A percentile compares a stretch with the other conserved stretches of the same genome.
Evolutionary conservation across 2,888 invertebrate species (phyloP).

Genomic region (Cetonia aurata): DNA sequence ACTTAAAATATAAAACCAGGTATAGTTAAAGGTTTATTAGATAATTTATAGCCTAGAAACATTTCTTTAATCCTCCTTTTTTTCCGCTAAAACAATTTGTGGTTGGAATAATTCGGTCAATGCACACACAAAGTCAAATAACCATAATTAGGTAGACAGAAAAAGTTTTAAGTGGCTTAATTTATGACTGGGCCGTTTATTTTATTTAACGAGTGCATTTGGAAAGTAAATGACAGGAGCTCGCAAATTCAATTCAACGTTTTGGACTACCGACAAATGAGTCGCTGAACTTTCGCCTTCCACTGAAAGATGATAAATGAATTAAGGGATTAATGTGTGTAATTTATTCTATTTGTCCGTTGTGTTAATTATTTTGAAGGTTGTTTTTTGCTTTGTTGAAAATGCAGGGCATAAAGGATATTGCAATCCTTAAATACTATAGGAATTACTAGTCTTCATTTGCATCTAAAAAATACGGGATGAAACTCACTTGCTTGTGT

Average conservation of each 20-base stretch:
- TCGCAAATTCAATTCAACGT: constrained; percentile 21
- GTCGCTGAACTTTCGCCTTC: constrained; percentile 29
- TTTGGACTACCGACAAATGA: constrained; percentile 9
- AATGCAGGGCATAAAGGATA: too few species aligned
- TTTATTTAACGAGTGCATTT: constrained; percentile 23
- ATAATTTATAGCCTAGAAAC: too few species aligned
- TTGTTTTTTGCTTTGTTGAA: too few species aligned
- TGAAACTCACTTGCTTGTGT: too few species aligned
- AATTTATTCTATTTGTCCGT: too few species aligned
- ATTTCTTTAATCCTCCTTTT: not conserved
- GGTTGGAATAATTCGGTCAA: constrained; percentile 19
- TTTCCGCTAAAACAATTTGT: constrained; percentile 4
- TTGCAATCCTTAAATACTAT: too few species aligned
- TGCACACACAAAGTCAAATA: constrained; percentile 15
- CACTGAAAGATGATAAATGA: not conserved
- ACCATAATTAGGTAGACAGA: constrained; percentile 25
- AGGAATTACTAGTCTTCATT: too few species aligned
- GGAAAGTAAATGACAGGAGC: constrained; percentile 25
- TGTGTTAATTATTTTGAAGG: too few species aligned
- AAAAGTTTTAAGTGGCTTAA: constrained; percentile 32
- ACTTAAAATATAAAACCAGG: too few species aligned
- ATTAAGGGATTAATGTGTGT: not conserved
- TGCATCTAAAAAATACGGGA: too few species aligned
- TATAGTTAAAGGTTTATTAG: too few species aligned
- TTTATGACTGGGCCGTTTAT: constrained; percentile 8